Evolutionary conservation across 2,797 vertebrate species (phyloP), one percentile per base, ranked within the genome.

Genomic region (Chelon auratus): DNA sequence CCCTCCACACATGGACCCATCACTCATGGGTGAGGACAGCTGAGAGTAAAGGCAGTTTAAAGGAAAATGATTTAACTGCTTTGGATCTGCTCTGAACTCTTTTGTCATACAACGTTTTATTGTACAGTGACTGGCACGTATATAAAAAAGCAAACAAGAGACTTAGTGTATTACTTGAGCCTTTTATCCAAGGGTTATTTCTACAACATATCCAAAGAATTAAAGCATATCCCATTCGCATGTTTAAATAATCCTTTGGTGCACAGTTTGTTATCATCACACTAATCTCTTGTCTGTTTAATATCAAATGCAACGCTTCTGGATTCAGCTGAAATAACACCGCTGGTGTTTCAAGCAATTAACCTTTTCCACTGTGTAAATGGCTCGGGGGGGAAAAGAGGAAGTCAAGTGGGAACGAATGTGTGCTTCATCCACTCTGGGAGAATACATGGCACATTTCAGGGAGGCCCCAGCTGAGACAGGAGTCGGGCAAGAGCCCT

Each of bases 321-420:
- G 85, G 84, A 92, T 80, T 92, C 88, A 91, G 82, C 75, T 90
- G 89, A 82, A 90, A 93, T 82, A 93, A 92, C 90, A 91, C 75
- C 36, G 68, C 79, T 48, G 84, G 88, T 84, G 80, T 90, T 91
- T 91, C 81, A 88, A 88, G 87, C 87, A 93, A 94, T 93, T 92
- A 93, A 94, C 92, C 91, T 93, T 92, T 89, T 74, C 85, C 76
- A 68, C 80, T 72, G 77, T 88, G 88, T 78, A 90, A 91, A 91
- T 85, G 80, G 81, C 88, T 84, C 17, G 0, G 22, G 75, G 71
- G 70, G 37, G 20, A 36, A 56, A 3, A 47, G 40, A 54, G 81
- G 72, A 67, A 84, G 76, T 81, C 57, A 70, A 82, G 85, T 77
- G 79, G 68, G 78, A 75, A 78, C 80, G 80, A 81, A 82, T 59